Conservation (phyloP, 2,113 vertebrate genomes). For the Pitta sordida region DNA sequence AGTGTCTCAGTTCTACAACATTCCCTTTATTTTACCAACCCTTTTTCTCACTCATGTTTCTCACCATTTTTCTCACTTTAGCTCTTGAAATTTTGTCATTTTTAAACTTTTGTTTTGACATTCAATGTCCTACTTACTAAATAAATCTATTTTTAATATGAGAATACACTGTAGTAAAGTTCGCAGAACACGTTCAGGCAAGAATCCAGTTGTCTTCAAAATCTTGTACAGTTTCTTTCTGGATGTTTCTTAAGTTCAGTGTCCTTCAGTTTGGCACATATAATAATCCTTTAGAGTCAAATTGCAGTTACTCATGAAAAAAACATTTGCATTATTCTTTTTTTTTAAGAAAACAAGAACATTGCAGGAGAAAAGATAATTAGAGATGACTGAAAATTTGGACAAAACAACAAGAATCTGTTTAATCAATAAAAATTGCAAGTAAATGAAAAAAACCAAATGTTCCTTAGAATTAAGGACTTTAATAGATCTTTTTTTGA, state of each 20-base stretch:
- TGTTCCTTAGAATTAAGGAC: neutral
- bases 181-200: neutral
- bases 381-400: neutral
- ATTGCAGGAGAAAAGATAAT: neutral
- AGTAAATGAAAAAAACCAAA: neutral
- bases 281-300: neutral
- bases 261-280: neutral
- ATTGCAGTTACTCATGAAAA: neutral
- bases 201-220: neutral
- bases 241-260: neutral
- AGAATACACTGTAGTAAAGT: neutral
- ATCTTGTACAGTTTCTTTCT: neutral
- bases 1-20: neutral
- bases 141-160: neutral
- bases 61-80: neutral
- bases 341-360: neutral
- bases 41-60: neutral
- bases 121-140: neutral
- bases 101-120: neutral
- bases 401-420: fast-evolving
- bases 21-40: neutral
- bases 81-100: neutral
- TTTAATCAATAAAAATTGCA: neutral
- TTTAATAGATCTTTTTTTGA: neutral
- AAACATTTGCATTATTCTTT: neutral